These are phyloP conservation scores for Muscicapa comitata DNA, from an alignment of 2,797 vertebrate species.

Conservation along the genomic window DNA sequence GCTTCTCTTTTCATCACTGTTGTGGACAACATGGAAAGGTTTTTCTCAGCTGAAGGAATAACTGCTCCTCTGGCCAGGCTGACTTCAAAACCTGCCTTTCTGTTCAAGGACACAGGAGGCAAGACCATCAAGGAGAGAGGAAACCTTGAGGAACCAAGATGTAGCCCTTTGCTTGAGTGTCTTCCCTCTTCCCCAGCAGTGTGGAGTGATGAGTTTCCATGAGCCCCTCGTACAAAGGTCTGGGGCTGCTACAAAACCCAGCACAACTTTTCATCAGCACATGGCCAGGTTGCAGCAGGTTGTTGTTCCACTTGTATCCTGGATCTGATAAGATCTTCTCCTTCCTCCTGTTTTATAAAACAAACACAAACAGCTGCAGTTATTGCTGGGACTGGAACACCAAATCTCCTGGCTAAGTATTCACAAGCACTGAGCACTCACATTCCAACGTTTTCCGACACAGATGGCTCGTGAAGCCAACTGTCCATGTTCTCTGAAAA, in stretches of 20 bases:
- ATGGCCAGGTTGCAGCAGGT: neutral
- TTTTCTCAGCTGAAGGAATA: neutral
- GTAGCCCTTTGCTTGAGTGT: neutral
- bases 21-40: neutral
- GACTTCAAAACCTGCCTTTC: neutral
- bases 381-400: neutral
- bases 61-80: neutral
- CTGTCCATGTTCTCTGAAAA: neutral
- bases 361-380: neutral
- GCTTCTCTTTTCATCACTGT: slow-evolving; percentile 11
- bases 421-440: neutral
- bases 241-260: neutral
- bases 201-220: neutral
- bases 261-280: neutral
- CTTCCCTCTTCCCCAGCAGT: neutral
- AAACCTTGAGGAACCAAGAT: neutral
- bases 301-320: neutral
- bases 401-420: neutral
- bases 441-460: neutral
- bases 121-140: neutral
- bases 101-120: neutral
- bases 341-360: neutral
- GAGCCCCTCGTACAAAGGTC: neutral
- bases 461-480: neutral
- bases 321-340: neutral